These are phyloP conservation scores for Lagorchestes hirsutus DNA, from an alignment of 2,797 vertebrate species.

Conservation along the genomic window DNA sequence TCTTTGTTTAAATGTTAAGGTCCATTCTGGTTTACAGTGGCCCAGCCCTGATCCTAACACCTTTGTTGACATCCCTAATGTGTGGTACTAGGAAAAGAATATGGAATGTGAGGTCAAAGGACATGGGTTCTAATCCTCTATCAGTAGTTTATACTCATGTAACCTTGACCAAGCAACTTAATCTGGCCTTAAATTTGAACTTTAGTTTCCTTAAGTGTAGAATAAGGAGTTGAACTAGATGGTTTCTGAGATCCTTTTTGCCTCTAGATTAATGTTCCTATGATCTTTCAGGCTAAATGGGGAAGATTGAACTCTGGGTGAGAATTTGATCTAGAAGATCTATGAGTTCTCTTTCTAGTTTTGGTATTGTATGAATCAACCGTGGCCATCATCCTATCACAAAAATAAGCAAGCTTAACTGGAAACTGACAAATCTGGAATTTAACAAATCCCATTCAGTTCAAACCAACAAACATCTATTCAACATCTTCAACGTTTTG, in stretches of 20 bases:
- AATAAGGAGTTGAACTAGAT: not conserved
- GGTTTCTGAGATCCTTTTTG: not conserved
- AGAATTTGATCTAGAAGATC: not conserved
- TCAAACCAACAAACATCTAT: not conserved
- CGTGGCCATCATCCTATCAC: not conserved
- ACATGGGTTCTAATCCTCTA: not conserved
- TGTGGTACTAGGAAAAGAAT: not conserved
- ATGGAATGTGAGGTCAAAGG: not conserved
- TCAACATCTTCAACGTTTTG: not conserved
- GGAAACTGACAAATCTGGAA: not conserved
- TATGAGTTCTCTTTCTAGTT: not conserved
- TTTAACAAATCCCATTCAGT: not conserved
- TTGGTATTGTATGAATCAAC: not conserved
- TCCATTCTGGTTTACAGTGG: not conserved
- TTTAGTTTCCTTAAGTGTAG: not conserved
- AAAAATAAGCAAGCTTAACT: not conserved
- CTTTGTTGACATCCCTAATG: not conserved
- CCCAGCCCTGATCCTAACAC: not conserved
- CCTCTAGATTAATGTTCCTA: not conserved
- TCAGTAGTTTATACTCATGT: not conserved
- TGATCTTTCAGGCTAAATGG: not conserved
- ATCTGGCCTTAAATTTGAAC: not conserved
- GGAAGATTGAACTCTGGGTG: not conserved
- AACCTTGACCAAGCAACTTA: not conserved
- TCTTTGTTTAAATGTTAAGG: not conserved